These are phyloP conservation scores for Portunus trituberculatus DNA, from an alignment of 1,140 invertebrate species.

Conservation along the genomic window DNA sequence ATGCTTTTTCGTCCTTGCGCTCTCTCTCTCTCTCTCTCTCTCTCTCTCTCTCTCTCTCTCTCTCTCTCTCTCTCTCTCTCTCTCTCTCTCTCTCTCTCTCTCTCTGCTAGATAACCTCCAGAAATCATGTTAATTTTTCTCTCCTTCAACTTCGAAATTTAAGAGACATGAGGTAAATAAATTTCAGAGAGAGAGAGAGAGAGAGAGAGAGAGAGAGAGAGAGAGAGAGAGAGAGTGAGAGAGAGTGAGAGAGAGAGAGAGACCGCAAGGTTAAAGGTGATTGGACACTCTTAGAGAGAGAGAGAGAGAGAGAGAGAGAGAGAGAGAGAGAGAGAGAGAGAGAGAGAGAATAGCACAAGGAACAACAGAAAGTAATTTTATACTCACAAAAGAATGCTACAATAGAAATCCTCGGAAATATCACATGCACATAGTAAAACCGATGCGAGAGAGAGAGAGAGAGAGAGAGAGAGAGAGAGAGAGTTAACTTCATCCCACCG, in stretches of 20 bases:
- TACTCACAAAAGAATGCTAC: too few species aligned
- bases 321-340: constrained; percentile 1
- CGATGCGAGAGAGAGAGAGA: too few species aligned
- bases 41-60: too few species aligned
- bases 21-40: not conserved
- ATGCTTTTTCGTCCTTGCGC: too few species aligned
- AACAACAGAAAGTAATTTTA: too few species aligned
- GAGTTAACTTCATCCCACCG: not conserved
- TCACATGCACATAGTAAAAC: too few species aligned
- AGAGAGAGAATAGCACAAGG: not conserved
- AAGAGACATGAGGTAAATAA: not conserved
- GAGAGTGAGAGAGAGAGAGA: not conserved
- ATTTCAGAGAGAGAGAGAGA: not conserved
- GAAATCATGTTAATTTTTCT: constrained; percentile 24
- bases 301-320: not conserved
- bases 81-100: constrained; percentile 20
- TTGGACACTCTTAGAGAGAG: not conserved
- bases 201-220: constrained; percentile 20
- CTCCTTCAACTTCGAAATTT: not conserved
- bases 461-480: too few species aligned
- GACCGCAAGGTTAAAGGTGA: constrained; percentile 18
- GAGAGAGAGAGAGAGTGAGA: constrained; percentile 18
- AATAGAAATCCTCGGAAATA: too few species aligned
- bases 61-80: constrained; percentile 21
- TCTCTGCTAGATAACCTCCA: not conserved